phyloP scores from a whole-genome alignment of 2,113 vertebrate species.

The Haemorhous mexicanus region DNA sequence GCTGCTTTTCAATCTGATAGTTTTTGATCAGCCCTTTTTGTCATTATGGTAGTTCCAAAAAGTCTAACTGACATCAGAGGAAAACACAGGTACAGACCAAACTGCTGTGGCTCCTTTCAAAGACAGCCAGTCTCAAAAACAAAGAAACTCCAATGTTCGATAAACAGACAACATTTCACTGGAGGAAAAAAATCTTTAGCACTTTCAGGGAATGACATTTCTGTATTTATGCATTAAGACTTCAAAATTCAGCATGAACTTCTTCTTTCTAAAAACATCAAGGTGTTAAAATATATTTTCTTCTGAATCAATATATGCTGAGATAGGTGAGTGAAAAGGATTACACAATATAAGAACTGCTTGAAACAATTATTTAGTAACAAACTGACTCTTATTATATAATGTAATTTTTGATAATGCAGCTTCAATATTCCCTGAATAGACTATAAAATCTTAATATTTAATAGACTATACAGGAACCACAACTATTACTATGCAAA shows the following conservation, averaged over 20 bases:
- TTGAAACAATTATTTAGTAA: not conserved
- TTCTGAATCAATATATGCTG: not conserved
- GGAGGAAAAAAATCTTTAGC: not conserved
- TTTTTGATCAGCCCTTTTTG: not conserved
- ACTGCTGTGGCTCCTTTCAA: not conserved
- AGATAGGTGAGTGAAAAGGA: not conserved
- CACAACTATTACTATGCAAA: constrained; percentile 21
- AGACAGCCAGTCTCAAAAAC: not conserved
- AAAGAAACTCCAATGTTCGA: not conserved
- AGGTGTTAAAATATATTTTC: not conserved
- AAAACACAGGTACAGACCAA: not conserved
- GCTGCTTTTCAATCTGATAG: not conserved
- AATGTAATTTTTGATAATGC: not conserved
- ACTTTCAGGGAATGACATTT: not conserved
- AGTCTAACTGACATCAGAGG: not conserved
- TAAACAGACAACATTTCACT: not conserved
- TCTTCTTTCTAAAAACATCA: not conserved
- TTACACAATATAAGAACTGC: not conserved
- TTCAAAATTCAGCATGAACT: not conserved
- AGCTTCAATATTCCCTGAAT: not conserved
- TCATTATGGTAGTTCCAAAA: not conserved
- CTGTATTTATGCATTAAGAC: not conserved
- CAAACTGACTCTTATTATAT: not conserved
- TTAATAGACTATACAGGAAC: constrained; percentile 3
- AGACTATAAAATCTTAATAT: constrained; percentile 19